phyloP scores from a whole-genome alignment of 1,140 invertebrate genomes.

The Homalodisca vitripennis region DNA sequence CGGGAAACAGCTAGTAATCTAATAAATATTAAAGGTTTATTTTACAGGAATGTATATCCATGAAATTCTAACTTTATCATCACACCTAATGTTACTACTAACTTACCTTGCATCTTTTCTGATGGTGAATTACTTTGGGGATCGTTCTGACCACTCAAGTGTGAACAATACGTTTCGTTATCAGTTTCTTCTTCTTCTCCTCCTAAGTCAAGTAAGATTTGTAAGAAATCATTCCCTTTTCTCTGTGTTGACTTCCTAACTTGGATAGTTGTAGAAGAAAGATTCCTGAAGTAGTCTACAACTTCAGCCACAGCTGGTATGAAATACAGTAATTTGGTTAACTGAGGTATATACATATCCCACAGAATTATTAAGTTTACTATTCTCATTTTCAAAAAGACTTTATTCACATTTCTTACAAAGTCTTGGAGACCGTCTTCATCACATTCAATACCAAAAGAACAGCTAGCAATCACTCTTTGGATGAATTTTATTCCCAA shows the following conservation, averaged over 20 bases:
- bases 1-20: too few species aligned
- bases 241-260: slow-evolving; percentile 48
- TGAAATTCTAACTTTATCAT: too few species aligned
- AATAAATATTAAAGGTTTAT: too few species aligned
- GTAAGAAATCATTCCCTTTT: slow-evolving; percentile 49
- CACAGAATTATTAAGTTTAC: slow-evolving; percentile 32
- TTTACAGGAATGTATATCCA: too few species aligned
- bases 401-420: slow-evolving; percentile 49
- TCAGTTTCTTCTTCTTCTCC: slow-evolving; percentile 21
- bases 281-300: slow-evolving; percentile 49
- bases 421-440: slow-evolving; percentile 46
- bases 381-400: slow-evolving; percentile 50
- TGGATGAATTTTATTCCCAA: slow-evolving; percentile 50
- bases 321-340: slow-evolving; percentile 33
- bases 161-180: background rate
- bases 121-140: background rate
- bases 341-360: slow-evolving; percentile 31
- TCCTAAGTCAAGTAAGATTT: slow-evolving; percentile 41
- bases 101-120: background rate
- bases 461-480: slow-evolving; percentile 56
- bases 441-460: slow-evolving; percentile 54
- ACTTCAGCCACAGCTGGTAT: slow-evolving; percentile 38
- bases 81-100: too few species aligned
- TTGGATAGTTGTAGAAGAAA: slow-evolving; percentile 50
- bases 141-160: background rate